Conservation (phyloP, 1,140 invertebrate genomes). For the Cyphomyrmex costatus region DNA sequence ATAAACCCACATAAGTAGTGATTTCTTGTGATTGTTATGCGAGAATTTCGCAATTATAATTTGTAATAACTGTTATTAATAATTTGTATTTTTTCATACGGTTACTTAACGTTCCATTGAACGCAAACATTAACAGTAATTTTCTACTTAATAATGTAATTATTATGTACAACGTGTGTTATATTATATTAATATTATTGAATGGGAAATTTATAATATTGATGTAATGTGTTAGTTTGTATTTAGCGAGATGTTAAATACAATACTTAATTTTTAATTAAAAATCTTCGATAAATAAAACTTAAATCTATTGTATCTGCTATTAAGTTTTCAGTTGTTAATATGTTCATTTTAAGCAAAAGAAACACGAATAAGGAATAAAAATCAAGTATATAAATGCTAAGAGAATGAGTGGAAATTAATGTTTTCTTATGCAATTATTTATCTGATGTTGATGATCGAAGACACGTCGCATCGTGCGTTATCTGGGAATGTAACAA, state of each 20-base stretch:
- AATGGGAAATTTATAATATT: no score
- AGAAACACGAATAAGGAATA: no score
- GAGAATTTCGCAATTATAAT: neutral
- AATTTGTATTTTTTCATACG: neutral
- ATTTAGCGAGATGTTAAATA: no score
- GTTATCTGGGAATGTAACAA: conserved; percentile 14
- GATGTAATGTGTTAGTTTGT: no score
- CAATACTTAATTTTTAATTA: neutral
- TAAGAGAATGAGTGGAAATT: neutral
- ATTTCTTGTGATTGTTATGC: neutral
- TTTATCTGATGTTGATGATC: conserved; percentile 37
- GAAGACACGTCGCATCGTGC: conserved; percentile 5
- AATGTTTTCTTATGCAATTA: neutral
- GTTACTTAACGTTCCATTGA: neutral
- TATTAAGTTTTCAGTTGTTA: neutral
- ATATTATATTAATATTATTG: no score
- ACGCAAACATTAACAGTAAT: no score
- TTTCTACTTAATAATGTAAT: no score
- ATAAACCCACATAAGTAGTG: neutral
- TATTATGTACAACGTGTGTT: no score
- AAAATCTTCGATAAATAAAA: neutral
- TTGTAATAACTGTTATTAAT: neutral
- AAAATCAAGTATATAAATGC: neutral
- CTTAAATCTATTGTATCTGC: neutral
- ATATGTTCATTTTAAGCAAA: neutral